Conservation (phyloP, 2,797 vertebrate genomes). For the Philypnodon macrostomus region DNA sequence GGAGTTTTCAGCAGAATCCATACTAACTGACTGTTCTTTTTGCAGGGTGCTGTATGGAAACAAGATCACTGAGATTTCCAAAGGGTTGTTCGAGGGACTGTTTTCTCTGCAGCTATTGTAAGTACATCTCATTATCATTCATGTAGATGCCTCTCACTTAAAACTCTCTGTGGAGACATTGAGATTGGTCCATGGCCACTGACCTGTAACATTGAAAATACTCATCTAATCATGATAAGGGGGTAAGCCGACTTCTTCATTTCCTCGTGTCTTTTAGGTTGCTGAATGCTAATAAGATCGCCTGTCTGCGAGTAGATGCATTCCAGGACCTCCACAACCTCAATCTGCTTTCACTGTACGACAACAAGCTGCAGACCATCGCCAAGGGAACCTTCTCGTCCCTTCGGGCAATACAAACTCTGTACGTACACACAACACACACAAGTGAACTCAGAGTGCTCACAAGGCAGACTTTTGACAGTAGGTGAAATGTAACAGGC, state of each 20-base stretch:
- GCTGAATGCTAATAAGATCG: conserved; percentile 98
- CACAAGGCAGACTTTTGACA: conserved; percentile 21
- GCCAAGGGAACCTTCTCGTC: conserved; percentile 95
- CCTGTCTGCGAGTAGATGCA: conserved; percentile 89
- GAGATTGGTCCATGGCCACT: conserved; percentile 45
- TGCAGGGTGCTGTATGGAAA: conserved; percentile 94
- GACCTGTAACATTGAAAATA: conserved; percentile 46
- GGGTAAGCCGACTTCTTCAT: conserved; percentile 19
- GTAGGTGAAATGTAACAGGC: background rate
- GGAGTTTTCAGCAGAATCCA: background rate
- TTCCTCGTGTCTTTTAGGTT: conserved; percentile 75
- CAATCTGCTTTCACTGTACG: conserved; percentile 91
- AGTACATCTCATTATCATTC: conserved; percentile 74
- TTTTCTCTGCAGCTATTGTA: conserved; percentile 94
- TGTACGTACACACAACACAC: conserved; percentile 77
- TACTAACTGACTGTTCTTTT: conserved; percentile 11
- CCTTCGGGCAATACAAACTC: conserved; percentile 92
- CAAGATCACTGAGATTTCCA: conserved; percentile 97
- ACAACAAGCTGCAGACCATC: conserved; percentile 97
- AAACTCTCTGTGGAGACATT: conserved; percentile 35
- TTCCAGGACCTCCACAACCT: conserved; percentile 98
- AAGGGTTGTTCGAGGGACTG: conserved; percentile 92
- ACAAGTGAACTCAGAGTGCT: conserved; percentile 15
- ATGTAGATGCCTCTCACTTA: conserved; percentile 38
- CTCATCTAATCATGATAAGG: conserved; percentile 33